phyloP scores from a whole-genome alignment of 1,140 invertebrate species.

The Drosophila insularis region DNA sequence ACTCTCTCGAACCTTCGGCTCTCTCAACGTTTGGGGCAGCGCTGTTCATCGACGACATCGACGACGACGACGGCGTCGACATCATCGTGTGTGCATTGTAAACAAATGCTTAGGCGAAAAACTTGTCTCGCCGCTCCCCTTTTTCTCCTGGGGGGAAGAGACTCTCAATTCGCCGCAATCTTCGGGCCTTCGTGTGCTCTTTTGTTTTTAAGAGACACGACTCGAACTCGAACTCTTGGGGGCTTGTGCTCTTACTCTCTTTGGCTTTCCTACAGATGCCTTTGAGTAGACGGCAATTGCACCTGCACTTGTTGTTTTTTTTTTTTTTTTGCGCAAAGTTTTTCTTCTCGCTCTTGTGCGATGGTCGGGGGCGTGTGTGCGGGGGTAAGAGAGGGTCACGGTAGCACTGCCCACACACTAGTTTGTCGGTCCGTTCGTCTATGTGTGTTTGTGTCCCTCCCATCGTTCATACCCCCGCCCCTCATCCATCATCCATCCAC shows the following conservation, averaged over 20 bases:
- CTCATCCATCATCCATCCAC: background rate
- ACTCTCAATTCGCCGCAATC: constrained; percentile 59
- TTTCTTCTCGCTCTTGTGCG: constrained; percentile 27
- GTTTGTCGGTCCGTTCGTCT: background rate
- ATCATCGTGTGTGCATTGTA: constrained; percentile 40
- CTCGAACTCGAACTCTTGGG: background rate
- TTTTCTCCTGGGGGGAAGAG: constrained; percentile 4
- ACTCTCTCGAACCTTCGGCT: constrained; percentile 25
- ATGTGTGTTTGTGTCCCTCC: too few species aligned
- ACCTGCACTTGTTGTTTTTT: constrained; percentile 63
- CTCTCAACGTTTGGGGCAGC: constrained; percentile 21
- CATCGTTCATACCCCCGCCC: too few species aligned
- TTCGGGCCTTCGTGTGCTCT: constrained; percentile 38
- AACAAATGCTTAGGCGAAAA: constrained; percentile 62
- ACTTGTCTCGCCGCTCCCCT: constrained; percentile 33
- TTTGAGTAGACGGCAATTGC: constrained; percentile 36
- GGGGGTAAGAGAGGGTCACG: too few species aligned
- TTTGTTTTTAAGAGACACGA: constrained; percentile 57
- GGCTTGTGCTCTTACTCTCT: constrained; percentile 44
- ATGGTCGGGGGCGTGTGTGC: background rate
- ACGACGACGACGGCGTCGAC: constrained; percentile 15
- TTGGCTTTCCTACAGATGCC: constrained; percentile 25
- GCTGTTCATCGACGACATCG: constrained; percentile 11
- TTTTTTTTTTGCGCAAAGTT: constrained; percentile 11
- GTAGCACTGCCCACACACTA: constrained; percentile 56